These are phyloP conservation scores for Huso huso DNA, from an alignment of 2,797 vertebrate species.

Conservation along the genomic window DNA sequence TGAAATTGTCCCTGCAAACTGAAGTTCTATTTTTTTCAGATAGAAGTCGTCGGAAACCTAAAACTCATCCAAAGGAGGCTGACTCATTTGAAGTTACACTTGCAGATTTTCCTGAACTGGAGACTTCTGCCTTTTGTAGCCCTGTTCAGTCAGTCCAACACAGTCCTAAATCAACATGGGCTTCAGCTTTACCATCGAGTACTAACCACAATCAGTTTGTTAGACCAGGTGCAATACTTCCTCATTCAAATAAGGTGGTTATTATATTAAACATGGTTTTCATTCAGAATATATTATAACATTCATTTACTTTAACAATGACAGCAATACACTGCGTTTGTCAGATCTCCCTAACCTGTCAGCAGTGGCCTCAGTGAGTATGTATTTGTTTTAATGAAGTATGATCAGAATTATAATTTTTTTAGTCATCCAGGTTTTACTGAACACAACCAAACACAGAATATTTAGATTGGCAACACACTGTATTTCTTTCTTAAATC, in stretches of 20 bases:
- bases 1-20: background rate
- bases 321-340: too few species aligned
- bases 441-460: too few species aligned
- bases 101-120: constrained; percentile 71
- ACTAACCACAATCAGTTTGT: background rate
- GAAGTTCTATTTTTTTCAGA: constrained; percentile 24
- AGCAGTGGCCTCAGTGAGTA: too few species aligned
- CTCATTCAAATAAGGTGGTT: constrained; percentile 10
- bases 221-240: constrained; percentile 7
- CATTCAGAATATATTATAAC: background rate
- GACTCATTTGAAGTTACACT: constrained; percentile 61
- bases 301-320: too few species aligned
- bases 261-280: background rate
- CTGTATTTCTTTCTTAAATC: too few species aligned
- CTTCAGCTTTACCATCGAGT: background rate
- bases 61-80: constrained; percentile 28
- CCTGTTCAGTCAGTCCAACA: constrained; percentile 12
- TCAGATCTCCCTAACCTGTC: too few species aligned
- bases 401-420: too few species aligned
- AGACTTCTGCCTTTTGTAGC: constrained; percentile 22
- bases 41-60: constrained; percentile 33
- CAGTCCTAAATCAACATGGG: constrained; percentile 37
- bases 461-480: too few species aligned
- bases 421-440: too few species aligned
- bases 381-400: too few species aligned